These are phyloP conservation scores for Zoroaster sp. DNA, from an alignment of 53 echinoderm and acorn worm genomes.

Conservation along the genomic window DNA sequence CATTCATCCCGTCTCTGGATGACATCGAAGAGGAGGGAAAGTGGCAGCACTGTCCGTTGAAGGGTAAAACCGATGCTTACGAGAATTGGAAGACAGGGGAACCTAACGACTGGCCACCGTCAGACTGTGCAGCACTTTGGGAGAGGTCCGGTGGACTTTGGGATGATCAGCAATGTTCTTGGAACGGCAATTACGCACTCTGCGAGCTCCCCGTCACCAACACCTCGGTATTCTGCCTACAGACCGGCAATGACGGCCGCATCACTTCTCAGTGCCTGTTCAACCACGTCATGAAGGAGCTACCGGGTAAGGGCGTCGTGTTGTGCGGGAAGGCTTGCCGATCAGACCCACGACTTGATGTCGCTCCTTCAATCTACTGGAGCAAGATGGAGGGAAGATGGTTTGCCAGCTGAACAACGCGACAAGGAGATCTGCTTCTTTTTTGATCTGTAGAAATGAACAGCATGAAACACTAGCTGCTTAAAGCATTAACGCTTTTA, in stretches of 20 bases:
- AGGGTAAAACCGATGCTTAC: not conserved
- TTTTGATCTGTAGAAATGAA: not conserved
- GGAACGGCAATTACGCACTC: not conserved
- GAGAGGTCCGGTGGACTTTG: not conserved
- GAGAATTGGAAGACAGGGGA: not conserved
- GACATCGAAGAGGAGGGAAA: not conserved
- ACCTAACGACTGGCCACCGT: not conserved
- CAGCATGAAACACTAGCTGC: not conserved
- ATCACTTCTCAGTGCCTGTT: not conserved
- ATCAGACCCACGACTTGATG: not conserved
- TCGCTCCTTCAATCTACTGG: too few species aligned
- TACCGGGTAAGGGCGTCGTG: not conserved
- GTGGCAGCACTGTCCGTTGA: not conserved
- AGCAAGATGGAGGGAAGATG: too few species aligned
- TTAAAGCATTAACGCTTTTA: not conserved
- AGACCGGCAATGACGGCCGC: not conserved
- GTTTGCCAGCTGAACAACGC: too few species aligned
- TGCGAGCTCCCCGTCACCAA: not conserved
- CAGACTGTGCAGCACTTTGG: not conserved
- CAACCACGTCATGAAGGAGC: not conserved
- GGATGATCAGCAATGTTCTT: not conserved
- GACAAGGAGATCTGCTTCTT: too few species aligned
- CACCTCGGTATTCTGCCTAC: too few species aligned
- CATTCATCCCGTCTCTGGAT: not conserved
- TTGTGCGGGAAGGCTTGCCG: not conserved